These are phyloP conservation scores for Drosophila novamexicana DNA, from an alignment of 1,140 invertebrate species.

Conservation along the genomic window DNA sequence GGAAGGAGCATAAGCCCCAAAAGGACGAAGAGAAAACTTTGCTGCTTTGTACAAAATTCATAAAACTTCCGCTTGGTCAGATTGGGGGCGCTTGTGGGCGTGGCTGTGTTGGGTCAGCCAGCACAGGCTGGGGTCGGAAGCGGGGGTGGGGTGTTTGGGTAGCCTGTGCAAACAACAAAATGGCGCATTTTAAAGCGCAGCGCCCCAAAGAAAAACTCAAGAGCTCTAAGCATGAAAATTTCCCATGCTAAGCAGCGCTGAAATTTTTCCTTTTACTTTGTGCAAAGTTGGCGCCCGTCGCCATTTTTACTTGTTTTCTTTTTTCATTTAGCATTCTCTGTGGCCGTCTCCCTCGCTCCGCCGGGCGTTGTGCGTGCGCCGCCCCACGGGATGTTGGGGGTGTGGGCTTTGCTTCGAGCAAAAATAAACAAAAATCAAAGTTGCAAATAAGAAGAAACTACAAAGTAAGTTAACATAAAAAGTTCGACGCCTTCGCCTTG, in stretches of 20 bases:
- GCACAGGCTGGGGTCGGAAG: not conserved
- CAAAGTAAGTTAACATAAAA: constrained; percentile 82
- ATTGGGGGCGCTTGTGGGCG: constrained; percentile 34
- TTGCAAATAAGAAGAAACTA: constrained; percentile 83
- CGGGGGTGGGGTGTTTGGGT: constrained; percentile 18
- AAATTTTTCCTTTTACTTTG: constrained; percentile 50
- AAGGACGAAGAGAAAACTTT: constrained; percentile 67
- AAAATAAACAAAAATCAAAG: constrained; percentile 83
- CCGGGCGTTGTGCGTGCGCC: constrained; percentile 30
- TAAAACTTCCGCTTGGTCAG: constrained; percentile 78
- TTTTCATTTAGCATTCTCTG: not conserved
- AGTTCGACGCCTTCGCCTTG: constrained; percentile 76
- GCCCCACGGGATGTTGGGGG: constrained; percentile 17
- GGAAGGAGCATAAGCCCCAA: constrained; percentile 34
- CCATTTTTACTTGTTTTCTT: constrained; percentile 40
- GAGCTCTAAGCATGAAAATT: constrained; percentile 37
- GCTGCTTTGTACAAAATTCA: constrained; percentile 78
- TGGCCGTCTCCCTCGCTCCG: constrained; percentile 6
- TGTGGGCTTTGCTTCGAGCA: constrained; percentile 50
- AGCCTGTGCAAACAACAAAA: constrained; percentile 74
- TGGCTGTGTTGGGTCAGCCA: constrained; percentile 38
- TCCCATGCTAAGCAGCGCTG: constrained; percentile 48
- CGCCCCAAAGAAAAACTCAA: constrained; percentile 29
- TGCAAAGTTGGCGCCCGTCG: constrained; percentile 42
- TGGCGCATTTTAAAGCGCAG: constrained; percentile 79